A percentile compares a stretch with the other conserved stretches of the same genome.
These are phyloP conservation scores for Tanytarsus gracilentus DNA, from an alignment of 2,888 invertebrate species.

Conservation along the genomic window DNA sequence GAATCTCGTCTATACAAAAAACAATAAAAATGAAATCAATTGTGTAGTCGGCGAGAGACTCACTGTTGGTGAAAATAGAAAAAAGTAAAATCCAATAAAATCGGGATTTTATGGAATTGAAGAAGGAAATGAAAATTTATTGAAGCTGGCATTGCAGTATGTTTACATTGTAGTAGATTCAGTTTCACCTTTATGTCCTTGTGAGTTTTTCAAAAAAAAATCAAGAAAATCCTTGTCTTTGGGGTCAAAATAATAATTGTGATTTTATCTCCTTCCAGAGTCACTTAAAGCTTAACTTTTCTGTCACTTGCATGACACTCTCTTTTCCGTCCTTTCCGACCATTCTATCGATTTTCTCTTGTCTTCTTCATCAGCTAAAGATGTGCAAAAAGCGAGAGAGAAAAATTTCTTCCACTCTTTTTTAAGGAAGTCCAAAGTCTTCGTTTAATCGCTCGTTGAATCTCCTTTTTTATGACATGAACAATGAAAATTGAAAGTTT, in stretches of 20 bases:
- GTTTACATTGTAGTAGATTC: no score
- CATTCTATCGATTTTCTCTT: slow-evolving; percentile 3
- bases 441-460: slow-evolving; percentile 19
- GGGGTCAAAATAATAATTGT: neutral
- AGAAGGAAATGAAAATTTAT: no score
- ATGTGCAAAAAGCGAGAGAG: neutral
- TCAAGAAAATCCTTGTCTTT: neutral
- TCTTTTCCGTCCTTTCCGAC: neutral
- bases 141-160: no score
- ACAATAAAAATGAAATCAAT: no score
- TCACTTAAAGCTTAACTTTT: slow-evolving; percentile 3
- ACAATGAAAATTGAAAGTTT: slow-evolving; percentile 22
- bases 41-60: no score
- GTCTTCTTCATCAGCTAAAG: neutral
- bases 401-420: neutral
- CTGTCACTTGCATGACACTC: slow-evolving; percentile 11
- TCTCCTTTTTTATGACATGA: neutral
- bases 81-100: no score
- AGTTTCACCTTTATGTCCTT: neutral
- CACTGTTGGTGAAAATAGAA: no score
- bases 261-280: neutral
- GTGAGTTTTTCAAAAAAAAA: no score
- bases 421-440: neutral
- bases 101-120: no score
- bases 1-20: no score